Evolutionary conservation across 1,140 invertebrate species (phyloP).

Genomic region (Drosophila grimshawi): DNA sequence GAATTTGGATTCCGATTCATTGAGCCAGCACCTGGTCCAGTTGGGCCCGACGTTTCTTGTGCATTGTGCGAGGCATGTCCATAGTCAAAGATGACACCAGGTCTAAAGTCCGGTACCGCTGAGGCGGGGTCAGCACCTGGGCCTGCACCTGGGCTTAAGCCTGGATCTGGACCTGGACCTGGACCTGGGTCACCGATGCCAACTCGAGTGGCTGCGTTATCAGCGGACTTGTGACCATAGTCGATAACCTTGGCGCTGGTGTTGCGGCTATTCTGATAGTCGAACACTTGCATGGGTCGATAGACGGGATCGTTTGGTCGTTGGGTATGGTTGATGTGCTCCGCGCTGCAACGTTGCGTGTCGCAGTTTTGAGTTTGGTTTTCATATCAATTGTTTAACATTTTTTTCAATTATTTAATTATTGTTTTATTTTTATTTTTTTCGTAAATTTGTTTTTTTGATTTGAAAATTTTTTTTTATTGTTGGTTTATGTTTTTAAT

Average conservation of each 20-base stretch:
- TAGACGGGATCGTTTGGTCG: slow-evolving; percentile 53
- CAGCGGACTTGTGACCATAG: slow-evolving; percentile 87
- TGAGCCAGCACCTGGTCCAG: slow-evolving; percentile 7
- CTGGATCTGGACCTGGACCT: neutral
- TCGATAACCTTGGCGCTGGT: slow-evolving; percentile 88
- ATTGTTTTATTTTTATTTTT: slow-evolving; percentile 23
- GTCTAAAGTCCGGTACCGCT: slow-evolving; percentile 65
- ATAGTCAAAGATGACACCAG: slow-evolving; percentile 87
- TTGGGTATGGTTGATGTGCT: slow-evolving; percentile 19
- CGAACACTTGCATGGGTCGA: slow-evolving; percentile 79
- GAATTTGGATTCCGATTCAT: slow-evolving; percentile 19
- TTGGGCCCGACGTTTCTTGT: neutral
- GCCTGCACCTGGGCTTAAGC: neutral
- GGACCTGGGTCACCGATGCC: slow-evolving; percentile 1
- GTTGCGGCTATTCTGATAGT: slow-evolving; percentile 78
- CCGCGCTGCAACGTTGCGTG: slow-evolving; percentile 61
- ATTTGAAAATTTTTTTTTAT: slow-evolving; percentile 19
- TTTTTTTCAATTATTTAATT: slow-evolving; percentile 31
- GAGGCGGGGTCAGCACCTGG: neutral
- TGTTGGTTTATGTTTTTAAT: slow-evolving; percentile 14
- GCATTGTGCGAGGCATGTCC: slow-evolving; percentile 85
- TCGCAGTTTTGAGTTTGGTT: slow-evolving; percentile 50
- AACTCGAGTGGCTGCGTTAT: neutral
- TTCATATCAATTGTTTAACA: slow-evolving; percentile 37
- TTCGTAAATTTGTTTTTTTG: slow-evolving; percentile 29